Evolutionary conservation across 2,888 invertebrate genomes (phyloP).

Genomic region (Agrilus mali): DNA sequence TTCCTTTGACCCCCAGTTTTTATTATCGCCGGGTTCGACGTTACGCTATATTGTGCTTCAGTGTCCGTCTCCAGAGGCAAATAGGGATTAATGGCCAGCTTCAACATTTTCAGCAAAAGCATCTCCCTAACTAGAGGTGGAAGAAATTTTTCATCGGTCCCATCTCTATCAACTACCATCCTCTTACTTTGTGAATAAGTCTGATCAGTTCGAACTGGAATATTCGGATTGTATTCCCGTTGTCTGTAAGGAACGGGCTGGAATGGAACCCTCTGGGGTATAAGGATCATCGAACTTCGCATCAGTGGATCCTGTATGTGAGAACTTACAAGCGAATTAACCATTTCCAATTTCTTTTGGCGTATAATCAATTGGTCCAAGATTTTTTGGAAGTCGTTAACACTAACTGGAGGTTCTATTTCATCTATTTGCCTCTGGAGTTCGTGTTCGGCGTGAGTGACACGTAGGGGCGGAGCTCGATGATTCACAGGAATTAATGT

Average conservation of each 20-base stretch:
- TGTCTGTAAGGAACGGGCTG: no score
- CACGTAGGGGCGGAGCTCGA: no score
- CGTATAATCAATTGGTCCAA: conserved; percentile 51
- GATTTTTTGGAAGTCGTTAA: conserved; percentile 54
- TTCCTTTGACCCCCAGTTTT: conserved; percentile 52
- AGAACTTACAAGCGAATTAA: conserved; percentile 38
- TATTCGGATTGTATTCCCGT: no score
- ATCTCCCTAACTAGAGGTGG: conserved; percentile 61
- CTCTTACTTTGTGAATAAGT: neutral
- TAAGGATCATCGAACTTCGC: neutral
- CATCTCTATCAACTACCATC: conserved; percentile 12
- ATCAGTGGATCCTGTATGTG: conserved; percentile 8
- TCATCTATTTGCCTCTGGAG: conserved; percentile 40
- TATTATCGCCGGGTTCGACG: conserved; percentile 38
- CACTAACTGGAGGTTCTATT: conserved; percentile 56
- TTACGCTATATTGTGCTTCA: conserved; percentile 23
- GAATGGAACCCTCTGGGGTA: no score
- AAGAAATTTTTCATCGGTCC: conserved; percentile 46
- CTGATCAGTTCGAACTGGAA: neutral
- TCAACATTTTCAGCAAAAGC: conserved; percentile 56
- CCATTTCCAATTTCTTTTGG: conserved; percentile 45
- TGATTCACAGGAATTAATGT: no score
- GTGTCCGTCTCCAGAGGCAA: conserved; percentile 27
- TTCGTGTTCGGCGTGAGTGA: conserved; percentile 9
- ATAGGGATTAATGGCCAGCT: conserved; percentile 57